Evolutionary conservation across 2,888 invertebrate species (phyloP), one percentile per base, ranked within the genome.

Genomic region (Pristionchus exspectatus): DNA sequence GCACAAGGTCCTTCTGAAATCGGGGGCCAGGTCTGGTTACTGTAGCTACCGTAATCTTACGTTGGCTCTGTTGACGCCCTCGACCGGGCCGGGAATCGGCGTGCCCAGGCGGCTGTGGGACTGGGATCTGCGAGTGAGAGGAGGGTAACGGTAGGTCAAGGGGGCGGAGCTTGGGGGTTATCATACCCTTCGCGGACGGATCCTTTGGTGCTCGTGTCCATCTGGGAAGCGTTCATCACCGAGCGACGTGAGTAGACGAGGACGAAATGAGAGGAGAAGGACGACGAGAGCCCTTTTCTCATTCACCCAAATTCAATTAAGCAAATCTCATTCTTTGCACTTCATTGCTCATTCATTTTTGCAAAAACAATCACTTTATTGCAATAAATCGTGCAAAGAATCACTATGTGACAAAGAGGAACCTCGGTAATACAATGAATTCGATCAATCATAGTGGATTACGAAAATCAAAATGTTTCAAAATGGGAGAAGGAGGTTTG

Each of bases 391-490:
- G 69, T 69, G 27, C 18, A 18, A 27, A 18, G 74, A 74, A 77
- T 77, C 77, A 77, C 77, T 77, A 77, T 77, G 77, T 77, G 77
- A 77, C 77, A 72, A 59, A 66, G 21, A 33, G 27, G 30, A 72
- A 72, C 72, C 72, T 72, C 72, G 77, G n/a, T 50, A 77, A 44
- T 77, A 77, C 77, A 77, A 77, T 21, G 44, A 77, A 72, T 21
- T 77, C 44, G 77, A 77, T 77, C 77, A 77, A 44, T 38, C 44
- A 38, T 44, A 44, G 77, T 33, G 33, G 44, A 77, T 77, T 77
- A 72, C 27, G 33, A 33, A 30, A 33, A 66, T 74, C 44, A 9
- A 59, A 50, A 24, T 59, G 59, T 59, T 59, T 18, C 59, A 59
- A 59, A 59, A 18, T 59, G 59, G 21, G 24, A 59, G 24, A 77